These are phyloP conservation scores for Cygnus olor DNA, from an alignment of 2,797 vertebrate genomes.

Conservation along the genomic window DNA sequence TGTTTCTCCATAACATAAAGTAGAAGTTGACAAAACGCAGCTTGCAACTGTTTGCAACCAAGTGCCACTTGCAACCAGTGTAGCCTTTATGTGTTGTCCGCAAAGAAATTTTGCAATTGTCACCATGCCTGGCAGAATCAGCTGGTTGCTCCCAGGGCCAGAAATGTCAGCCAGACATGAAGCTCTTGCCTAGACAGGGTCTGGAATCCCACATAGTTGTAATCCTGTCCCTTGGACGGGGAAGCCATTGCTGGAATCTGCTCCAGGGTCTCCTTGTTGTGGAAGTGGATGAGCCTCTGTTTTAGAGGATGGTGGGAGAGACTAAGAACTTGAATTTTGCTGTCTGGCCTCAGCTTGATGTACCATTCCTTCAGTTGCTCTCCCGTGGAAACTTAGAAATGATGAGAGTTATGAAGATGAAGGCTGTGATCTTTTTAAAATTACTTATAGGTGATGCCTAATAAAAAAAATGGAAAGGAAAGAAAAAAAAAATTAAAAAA, in stretches of 20 bases:
- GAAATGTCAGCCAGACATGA: background rate
- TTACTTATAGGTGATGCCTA: background rate
- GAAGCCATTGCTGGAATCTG: background rate
- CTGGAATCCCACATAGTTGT: background rate
- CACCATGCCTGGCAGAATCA: background rate
- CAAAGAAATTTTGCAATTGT: background rate
- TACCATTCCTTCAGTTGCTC: background rate
- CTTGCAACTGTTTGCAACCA: background rate
- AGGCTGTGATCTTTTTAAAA: background rate
- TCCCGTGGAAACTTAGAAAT: background rate
- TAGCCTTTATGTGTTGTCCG: background rate
- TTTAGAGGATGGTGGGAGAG: background rate
- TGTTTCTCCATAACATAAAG: background rate
- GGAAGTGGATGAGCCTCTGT: background rate
- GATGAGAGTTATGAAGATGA: background rate
- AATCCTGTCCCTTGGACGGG: background rate
- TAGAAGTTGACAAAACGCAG: background rate
- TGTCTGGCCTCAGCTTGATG: background rate
- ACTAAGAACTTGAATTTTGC: background rate
- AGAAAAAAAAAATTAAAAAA: background rate
- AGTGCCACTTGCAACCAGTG: background rate
- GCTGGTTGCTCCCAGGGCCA: background rate
- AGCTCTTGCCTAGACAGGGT: background rate
- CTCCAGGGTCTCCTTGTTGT: background rate
- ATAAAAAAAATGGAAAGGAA: too few relatives aligned